phyloP scores from a whole-genome alignment of 1,140 invertebrate species.

The Drosophila oshimai region DNA sequence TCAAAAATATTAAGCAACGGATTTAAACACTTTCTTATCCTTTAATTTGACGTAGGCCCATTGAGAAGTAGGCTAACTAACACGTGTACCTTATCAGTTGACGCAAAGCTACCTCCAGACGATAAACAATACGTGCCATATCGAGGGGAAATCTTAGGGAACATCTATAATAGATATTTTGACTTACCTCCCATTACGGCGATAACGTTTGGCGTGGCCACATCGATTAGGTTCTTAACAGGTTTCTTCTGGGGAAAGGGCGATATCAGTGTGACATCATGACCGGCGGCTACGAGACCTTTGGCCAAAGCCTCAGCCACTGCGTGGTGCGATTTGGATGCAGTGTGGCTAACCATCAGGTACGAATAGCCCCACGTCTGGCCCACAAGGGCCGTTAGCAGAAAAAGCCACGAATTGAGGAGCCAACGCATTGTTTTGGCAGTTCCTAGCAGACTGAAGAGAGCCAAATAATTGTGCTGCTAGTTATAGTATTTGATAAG shows the following conservation, averaged over 20 bases:
- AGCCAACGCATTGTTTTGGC: slow-evolving; percentile 2
- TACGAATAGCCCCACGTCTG: slow-evolving; percentile 49
- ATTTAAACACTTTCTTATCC: background rate
- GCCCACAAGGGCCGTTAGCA: slow-evolving; percentile 6
- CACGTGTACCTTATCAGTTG: background rate
- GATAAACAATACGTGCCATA: slow-evolving; percentile 49
- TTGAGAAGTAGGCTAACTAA: background rate
- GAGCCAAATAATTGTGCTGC: background rate
- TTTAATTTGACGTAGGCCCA: background rate
- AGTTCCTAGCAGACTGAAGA: background rate
- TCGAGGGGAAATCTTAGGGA: background rate
- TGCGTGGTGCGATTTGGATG: slow-evolving; percentile 84
- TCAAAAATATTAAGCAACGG: too few species aligned
- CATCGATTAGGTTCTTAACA: slow-evolving; percentile 83
- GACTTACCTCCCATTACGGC: slow-evolving; percentile 48
- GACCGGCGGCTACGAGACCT: slow-evolving; percentile 84
- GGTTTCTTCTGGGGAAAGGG: slow-evolving; percentile 83
- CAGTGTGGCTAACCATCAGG: slow-evolving; percentile 83
- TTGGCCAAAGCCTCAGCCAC: slow-evolving; percentile 84
- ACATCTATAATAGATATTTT: background rate
- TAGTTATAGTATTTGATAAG: slow-evolving; percentile 17
- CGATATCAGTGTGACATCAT: slow-evolving; percentile 84
- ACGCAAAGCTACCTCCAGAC: background rate
- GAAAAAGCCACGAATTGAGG: background rate
- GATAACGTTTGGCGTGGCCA: slow-evolving; percentile 14